These are phyloP conservation scores for Octodonta nipae DNA, from an alignment of 2,888 invertebrate genomes.

Conservation along the genomic window DNA sequence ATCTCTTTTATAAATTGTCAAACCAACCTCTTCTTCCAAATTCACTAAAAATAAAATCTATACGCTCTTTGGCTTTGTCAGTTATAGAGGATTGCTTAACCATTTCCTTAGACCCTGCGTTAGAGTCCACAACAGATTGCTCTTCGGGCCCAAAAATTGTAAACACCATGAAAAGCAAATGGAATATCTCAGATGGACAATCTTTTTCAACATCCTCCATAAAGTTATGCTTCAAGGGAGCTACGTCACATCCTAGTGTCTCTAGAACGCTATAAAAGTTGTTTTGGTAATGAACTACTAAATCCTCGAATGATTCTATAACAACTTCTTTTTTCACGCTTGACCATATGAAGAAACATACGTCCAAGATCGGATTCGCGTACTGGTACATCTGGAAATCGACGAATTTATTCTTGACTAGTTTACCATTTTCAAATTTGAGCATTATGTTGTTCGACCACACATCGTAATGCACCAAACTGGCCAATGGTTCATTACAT, in stretches of 20 bases:
- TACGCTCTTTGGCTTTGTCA: no score
- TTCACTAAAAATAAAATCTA: no score
- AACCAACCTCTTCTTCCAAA: no score
- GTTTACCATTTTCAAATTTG: conserved; percentile 23
- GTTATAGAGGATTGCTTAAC: no score
- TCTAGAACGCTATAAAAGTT: conserved; percentile 5
- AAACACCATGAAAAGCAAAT: no score
- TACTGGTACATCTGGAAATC: conserved; percentile 22
- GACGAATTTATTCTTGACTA: conserved; percentile 16
- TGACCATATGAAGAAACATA: conserved; percentile 22
- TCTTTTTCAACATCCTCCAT: no score
- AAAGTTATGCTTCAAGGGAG: no score
- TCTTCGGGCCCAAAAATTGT: no score
- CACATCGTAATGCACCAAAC: conserved; percentile 35
- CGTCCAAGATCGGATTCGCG: conserved; percentile 18
- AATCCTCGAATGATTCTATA: conserved; percentile 5
- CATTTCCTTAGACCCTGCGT: no score
- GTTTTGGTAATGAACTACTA: conserved; percentile 6
- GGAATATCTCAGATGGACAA: no score
- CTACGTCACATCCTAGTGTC: conserved; percentile 4
- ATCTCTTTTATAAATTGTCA: no score
- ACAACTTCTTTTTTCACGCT: conserved; percentile 6
- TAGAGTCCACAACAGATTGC: no score
- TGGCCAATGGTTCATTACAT: conserved; percentile 37
- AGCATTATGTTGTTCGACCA: conserved; percentile 43